Percentiles rank a stretch among this genome's conserved stretches.
phyloP scores from a whole-genome alignment of 92 coral and sea anemone genomes.

The Porites divaricata region DNA sequence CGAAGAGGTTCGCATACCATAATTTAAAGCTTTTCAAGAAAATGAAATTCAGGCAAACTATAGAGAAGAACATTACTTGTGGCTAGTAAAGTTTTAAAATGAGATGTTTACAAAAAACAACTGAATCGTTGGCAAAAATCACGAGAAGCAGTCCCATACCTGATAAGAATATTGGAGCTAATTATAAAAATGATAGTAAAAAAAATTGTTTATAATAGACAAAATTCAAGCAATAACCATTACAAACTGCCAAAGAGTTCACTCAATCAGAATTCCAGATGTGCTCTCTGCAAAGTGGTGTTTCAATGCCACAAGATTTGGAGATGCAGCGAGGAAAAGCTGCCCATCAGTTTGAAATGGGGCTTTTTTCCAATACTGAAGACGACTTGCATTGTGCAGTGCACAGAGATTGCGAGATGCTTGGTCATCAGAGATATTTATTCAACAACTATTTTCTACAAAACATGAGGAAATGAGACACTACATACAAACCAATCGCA shows the following conservation, averaged over 20 bases:
- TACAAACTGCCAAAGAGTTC: neutral
- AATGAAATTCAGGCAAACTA: conserved; percentile 6
- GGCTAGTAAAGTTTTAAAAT: neutral
- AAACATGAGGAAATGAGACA: neutral
- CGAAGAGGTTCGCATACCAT: conserved; percentile 73
- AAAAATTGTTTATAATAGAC: conserved; percentile 10
- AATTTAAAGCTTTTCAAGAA: conserved; percentile 40
- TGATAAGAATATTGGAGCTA: neutral
- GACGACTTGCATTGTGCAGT: conserved; percentile 24
- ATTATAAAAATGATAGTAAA: conserved; percentile 10
- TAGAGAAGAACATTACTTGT: neutral
- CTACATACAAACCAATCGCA: too few species aligned
- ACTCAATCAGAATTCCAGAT: neutral
- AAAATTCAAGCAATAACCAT: conserved; percentile 1
- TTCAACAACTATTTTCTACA: conserved; percentile 41
- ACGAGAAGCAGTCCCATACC: neutral
- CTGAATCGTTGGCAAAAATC: neutral
- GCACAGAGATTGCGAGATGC: conserved; percentile 25
- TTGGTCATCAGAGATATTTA: conserved; percentile 27
- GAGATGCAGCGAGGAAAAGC: conserved; percentile 9
- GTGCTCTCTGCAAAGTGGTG: conserved; percentile 10
- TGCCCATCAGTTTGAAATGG: conserved; percentile 20
- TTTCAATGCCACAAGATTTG: conserved; percentile 30
- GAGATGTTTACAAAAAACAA: neutral
- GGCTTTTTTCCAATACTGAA: conserved; percentile 30